Evolutionary conservation across 2,888 invertebrate genomes (phyloP), one percentile per base, ranked within the genome.

Genomic region (Hirtodrosophila histrioides): DNA sequence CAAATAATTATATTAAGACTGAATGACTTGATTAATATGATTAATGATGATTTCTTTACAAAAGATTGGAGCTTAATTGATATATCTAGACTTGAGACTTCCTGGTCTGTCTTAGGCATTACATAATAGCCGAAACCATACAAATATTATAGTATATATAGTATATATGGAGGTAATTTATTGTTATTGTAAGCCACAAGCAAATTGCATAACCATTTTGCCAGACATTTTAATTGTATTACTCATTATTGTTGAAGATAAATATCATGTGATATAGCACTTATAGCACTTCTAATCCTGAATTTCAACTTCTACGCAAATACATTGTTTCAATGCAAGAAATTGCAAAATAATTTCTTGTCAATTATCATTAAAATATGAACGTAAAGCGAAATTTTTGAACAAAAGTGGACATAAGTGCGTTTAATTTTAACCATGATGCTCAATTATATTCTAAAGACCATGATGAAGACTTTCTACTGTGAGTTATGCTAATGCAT

Each of bases 341-440:
- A 54, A 33, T 57, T 43, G 44, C 35, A 10, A 36, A 48, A 56
- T 48, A 43, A 62, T 51, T 40, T 39, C 49, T 63, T 48, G 31
- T 45, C 50, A 56, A 65, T 54, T 69, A 56, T 56, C 36, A 41
- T 46, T 33, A 10, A 48, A 43, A 37, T n/a, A 39, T 45, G 12
- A 3, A 12, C 23, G 23, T 3, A 12, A 11, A 31, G 35, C n/a
- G 31, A 4, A 39, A 11, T 29, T 35, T 36, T 44, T 36, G 27
- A 39, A 45, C 45, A 44, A 43, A 27, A 35, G 17, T 60, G 40
- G 33, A 24, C 33, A 67, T 48, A 68, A 62, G 41, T 57, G 54
- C 50, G 70, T 83, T 83, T 80, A 77, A 79, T 64, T 79, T 82
- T 77, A 82, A 75, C 69, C 69, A 82, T 82, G 85, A 85, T 83